These are phyloP conservation scores for Myotis findleyi DNA, from an alignment of 2,797 vertebrate species.

Conservation along the genomic window DNA sequence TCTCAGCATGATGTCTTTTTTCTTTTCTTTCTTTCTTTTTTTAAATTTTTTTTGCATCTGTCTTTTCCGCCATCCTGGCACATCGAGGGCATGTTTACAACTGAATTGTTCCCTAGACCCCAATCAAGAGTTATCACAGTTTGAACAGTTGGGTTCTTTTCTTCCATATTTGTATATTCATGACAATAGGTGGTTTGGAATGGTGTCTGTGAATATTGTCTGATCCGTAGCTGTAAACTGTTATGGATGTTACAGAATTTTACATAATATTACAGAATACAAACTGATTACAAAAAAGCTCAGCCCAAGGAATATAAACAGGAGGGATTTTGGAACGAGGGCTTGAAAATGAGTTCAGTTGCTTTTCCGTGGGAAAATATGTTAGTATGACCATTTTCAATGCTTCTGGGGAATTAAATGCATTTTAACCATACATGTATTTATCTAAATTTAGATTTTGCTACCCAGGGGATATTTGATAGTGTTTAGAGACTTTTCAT, in stretches of 20 bases:
- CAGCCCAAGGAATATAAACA: conserved; percentile 58
- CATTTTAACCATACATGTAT: not conserved
- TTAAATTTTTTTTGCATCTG: not conserved
- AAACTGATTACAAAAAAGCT: conserved; percentile 57
- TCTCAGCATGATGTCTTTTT: not conserved
- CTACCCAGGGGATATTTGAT: not conserved
- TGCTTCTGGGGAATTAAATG: not conserved
- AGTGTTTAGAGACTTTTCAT: conserved; percentile 16
- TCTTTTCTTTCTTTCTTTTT: fast-evolving
- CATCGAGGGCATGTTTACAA: not conserved
- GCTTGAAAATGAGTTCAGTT: not conserved
- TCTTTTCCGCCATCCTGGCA: not conserved
- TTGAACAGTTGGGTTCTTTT: not conserved
- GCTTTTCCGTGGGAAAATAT: conserved; percentile 57
- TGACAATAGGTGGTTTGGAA: conserved; percentile 28
- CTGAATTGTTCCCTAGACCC: conserved; percentile 4
- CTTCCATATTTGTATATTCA: conserved; percentile 48
- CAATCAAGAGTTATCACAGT: conserved; percentile 44
- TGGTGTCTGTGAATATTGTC: conserved; percentile 58
- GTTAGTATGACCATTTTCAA: not conserved
- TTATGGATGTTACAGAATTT: conserved; percentile 54
- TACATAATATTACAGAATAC: conserved; percentile 41
- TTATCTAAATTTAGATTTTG: conserved; percentile 48
- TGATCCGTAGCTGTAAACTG: conserved; percentile 53
- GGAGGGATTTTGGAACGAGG: not conserved